Evolutionary conservation across 1,140 invertebrate genomes (phyloP).

Genomic region (Maniola jurtina): DNA sequence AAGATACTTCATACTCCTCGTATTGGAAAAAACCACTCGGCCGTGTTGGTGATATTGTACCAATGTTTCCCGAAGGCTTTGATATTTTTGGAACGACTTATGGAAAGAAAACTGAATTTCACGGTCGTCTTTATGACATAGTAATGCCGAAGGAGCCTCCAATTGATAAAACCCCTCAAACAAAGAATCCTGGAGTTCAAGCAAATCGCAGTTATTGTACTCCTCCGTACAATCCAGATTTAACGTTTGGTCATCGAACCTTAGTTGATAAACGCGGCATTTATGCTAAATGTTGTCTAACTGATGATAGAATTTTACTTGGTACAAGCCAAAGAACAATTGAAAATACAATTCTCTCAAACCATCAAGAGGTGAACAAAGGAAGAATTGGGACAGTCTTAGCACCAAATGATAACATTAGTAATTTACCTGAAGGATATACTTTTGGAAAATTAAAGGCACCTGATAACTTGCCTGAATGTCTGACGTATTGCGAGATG

Average conservation of each 20-base stretch:
- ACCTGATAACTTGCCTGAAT: slow-evolving; percentile 54
- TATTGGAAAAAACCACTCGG: slow-evolving; percentile 77
- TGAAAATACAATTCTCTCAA: slow-evolving; percentile 64
- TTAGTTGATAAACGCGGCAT: slow-evolving; percentile 70
- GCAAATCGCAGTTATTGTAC: slow-evolving; percentile 62
- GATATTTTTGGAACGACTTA: slow-evolving; percentile 67
- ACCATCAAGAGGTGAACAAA: slow-evolving; percentile 55
- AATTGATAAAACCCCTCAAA: slow-evolving; percentile 56
- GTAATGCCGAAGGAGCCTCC: slow-evolving; percentile 59
- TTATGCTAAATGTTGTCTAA: slow-evolving; percentile 67
- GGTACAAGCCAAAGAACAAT: slow-evolving; percentile 48
- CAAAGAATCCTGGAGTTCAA: slow-evolving; percentile 66
- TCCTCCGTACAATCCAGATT: slow-evolving; percentile 48
- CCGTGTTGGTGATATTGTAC: slow-evolving; percentile 61
- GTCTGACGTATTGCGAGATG: slow-evolving; percentile 62
- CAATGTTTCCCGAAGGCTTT: slow-evolving; percentile 75
- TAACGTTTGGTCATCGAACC: slow-evolving; percentile 71
- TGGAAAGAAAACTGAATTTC: slow-evolving; percentile 59
- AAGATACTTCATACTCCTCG: slow-evolving; percentile 73
- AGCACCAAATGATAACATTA: slow-evolving; percentile 73
- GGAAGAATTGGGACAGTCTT: slow-evolving; percentile 62
- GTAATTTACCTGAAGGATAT: slow-evolving; percentile 64
- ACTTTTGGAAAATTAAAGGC: slow-evolving; percentile 66
- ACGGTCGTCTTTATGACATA: slow-evolving; percentile 59
- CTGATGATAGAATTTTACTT: slow-evolving; percentile 61